Conservation (phyloP, 2,888 invertebrate species). For the Capitulum mitella region DNA sequence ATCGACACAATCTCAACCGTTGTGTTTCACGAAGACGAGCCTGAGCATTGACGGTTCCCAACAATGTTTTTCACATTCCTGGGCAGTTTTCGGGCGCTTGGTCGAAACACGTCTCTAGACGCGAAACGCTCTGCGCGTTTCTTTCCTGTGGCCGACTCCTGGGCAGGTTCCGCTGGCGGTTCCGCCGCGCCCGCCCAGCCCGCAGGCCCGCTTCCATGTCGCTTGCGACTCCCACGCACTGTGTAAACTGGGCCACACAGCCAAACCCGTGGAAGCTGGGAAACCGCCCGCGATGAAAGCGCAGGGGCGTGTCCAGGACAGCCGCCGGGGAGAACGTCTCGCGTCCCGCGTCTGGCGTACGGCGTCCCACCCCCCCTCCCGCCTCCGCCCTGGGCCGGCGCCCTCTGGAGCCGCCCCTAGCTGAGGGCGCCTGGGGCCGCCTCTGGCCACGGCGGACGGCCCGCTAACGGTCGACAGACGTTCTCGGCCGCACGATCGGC, state of each 20-base stretch:
- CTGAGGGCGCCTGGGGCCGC: too few relatives aligned
- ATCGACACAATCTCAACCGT: too few relatives aligned
- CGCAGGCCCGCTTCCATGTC: neutral
- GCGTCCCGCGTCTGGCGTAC: too few relatives aligned
- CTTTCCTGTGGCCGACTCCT: neutral
- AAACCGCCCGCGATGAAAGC: conserved; percentile 19
- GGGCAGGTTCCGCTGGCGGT: neutral
- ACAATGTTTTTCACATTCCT: too few relatives aligned
- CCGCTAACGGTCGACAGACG: neutral
- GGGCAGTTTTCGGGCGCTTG: too few relatives aligned
- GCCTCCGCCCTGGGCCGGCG: too few relatives aligned
- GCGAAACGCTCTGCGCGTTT: too few relatives aligned
- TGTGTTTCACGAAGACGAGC: too few relatives aligned
- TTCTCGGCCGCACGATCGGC: neutral
- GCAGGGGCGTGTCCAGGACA: neutral
- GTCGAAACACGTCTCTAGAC: too few relatives aligned
- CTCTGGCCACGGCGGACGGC: neutral
- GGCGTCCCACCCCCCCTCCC: too few relatives aligned
- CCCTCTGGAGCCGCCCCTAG: neutral
- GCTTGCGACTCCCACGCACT: neutral
- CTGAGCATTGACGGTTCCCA: too few relatives aligned
- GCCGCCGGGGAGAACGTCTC: neutral
- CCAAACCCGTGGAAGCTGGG: conserved; percentile 11
- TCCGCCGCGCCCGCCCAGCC: neutral
- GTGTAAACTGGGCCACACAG: conserved; percentile 14